Percentiles rank a stretch among this genome's conserved stretches.
These are phyloP conservation scores for Gymnothorax reevesii DNA, from an alignment of 2,797 vertebrate species.

Conservation along the genomic window DNA sequence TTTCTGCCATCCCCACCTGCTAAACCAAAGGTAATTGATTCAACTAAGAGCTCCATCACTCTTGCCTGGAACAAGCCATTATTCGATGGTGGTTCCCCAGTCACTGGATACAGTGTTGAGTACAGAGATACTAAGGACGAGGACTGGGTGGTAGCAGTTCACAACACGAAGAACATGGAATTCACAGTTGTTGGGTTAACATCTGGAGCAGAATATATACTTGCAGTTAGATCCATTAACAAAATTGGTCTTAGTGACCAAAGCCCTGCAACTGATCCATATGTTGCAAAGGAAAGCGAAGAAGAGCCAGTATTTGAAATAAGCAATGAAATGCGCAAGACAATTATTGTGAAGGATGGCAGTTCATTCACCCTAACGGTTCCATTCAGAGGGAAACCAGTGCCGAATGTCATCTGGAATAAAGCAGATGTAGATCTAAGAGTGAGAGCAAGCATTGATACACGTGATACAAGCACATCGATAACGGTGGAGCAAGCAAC, in stretches of 20 bases:
- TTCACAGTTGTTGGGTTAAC: conserved; percentile 83
- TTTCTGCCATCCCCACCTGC: conserved; percentile 91
- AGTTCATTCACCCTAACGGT: conserved; percentile 89
- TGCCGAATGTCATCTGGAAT: conserved; percentile 88
- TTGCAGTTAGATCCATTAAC: conserved; percentile 89
- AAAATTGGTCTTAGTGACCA: conserved; percentile 91
- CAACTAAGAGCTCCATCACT: conserved; percentile 83
- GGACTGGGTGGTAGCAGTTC: conserved; percentile 84
- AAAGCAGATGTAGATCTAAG: conserved; percentile 90
- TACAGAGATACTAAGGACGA: conserved; percentile 85
- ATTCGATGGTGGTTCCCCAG: conserved; percentile 91
- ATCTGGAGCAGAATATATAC: conserved; percentile 83
- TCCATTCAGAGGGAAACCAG: conserved; percentile 90
- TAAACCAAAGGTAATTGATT: conserved; percentile 88
- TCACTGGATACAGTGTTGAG: conserved; percentile 91
- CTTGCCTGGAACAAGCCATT: conserved; percentile 91
- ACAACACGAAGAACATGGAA: conserved; percentile 85
- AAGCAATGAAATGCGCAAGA: conserved; percentile 92
- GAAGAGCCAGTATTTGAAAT: conserved; percentile 91
- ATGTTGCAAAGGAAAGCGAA: conserved; percentile 88
- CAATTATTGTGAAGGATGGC: conserved; percentile 87
- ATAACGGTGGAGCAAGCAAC: conserved; percentile 90
- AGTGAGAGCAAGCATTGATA: conserved; percentile 85
- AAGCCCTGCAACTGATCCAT: conserved; percentile 86
- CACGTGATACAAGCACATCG: conserved; percentile 79